Base-by-base conservation (phyloP, 2,888 invertebrate species). In the Drosophila ezoana region DNA sequence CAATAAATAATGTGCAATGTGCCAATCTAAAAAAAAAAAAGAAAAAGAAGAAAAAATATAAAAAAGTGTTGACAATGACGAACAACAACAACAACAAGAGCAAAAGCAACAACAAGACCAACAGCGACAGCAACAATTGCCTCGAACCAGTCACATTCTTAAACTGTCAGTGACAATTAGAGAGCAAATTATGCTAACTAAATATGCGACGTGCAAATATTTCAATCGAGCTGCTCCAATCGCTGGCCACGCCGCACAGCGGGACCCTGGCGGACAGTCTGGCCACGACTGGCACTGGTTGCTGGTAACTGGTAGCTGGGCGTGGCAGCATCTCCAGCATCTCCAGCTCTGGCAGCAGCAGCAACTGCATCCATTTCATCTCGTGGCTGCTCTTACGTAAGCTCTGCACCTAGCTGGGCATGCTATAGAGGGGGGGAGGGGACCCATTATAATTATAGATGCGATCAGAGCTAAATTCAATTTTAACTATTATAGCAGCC, bases 121-220 rank as follows among this genome's bases (percentile, higher is more conserved):
- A 49, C 45, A 52, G 40, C 38, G 54, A 18, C 41, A 40, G 23
- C 57, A 43, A 33, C 48, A 14, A 51, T 56, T 56, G 35, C 32
- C 16, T n/a, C 56, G 35, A 67, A 65, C 77, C 59, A 71, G 70
- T 63, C 67, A 40, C 84, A 89, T 89, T 85, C 87, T 74, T 65
- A 58, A 62, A 61, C 76, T 76, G 79, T 84, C 87, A 74, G 63
- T 76, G 79, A 85, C 79, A 85, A 85, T 87, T 87, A 81, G 67
- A 72, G 77, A 71, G 79, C 86, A 74, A 87, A 85, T 89, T 89
- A 85, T 87, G 87, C 82, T 71, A 89, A 84, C 87, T 79, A 86
- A 83, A 85, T 87, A 78, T 66, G 75, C 71, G 69, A 78, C 67
- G 60, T 71, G 76, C 53, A 59, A 70, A 72, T 57, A 74, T 65